Percentiles rank a stretch among this genome's conserved stretches.
phyloP scores from a whole-genome alignment of 2,113 vertebrate genomes.

The Suncus etruscus region DNA sequence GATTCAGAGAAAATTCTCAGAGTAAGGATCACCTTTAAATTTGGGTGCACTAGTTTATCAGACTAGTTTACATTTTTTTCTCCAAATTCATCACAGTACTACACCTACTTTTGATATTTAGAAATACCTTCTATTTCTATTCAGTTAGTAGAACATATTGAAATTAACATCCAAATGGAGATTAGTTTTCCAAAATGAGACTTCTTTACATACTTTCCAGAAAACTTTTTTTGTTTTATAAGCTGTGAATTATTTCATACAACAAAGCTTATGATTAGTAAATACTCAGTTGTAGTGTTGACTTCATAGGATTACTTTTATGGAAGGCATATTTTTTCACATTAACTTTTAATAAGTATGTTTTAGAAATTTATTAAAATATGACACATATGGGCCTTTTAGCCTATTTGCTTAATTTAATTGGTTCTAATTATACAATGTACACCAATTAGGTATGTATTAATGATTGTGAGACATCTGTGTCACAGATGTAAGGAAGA shows the following conservation, averaged over 20 bases:
- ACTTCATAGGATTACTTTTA: constrained; percentile 14
- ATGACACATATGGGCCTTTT: constrained; percentile 18
- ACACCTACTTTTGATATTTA: neutral
- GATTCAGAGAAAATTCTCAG: neutral
- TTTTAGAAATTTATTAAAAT: constrained; percentile 51
- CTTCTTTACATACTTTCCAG: neutral
- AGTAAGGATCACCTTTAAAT: neutral
- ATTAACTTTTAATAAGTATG: constrained; percentile 28
- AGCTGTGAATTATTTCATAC: neutral
- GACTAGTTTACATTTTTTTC: no score
- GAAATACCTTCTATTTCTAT: neutral
- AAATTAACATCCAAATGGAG: neutral
- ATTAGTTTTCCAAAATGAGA: neutral
- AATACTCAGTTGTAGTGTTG: neutral
- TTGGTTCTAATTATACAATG: constrained; percentile 3
- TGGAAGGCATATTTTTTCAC: neutral
- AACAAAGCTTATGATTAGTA: neutral
- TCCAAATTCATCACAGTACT: neutral
- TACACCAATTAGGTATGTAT: constrained; percentile 37
- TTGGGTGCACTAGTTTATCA: neutral
- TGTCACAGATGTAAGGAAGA: constrained; percentile 27
- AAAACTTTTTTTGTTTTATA: neutral
- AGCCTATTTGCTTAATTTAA: constrained; percentile 50
- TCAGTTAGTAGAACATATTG: neutral
- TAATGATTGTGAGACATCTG: constrained; percentile 43